These are phyloP conservation scores for Habroteleia sp. DNA, from an alignment of 2,888 invertebrate species.

Conservation along the genomic window DNA sequence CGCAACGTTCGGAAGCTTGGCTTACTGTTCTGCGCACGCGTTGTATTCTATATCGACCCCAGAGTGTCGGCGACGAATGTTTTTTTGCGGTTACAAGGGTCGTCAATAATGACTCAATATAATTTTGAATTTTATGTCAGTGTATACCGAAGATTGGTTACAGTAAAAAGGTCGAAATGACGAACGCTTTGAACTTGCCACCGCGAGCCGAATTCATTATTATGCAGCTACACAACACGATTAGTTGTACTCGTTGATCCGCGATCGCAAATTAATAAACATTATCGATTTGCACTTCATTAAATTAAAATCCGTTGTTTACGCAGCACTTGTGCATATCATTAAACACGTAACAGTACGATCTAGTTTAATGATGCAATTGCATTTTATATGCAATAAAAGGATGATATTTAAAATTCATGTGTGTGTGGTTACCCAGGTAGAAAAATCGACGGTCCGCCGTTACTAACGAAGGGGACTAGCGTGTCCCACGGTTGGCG, in stretches of 20 bases:
- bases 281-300: slow-evolving; percentile 1
- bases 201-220: no score
- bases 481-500: no score
- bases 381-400: slow-evolving; percentile 16
- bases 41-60: slow-evolving; percentile 58
- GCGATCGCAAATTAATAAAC: not conserved
- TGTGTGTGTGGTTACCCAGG: no score
- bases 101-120: slow-evolving; percentile 53
- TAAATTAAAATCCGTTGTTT: slow-evolving; percentile 5
- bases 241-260: slow-evolving; percentile 1
- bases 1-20: slow-evolving; percentile 11
- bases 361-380: slow-evolving; percentile 14
- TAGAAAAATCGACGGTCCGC: no score
- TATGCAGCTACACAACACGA: no score
- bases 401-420: slow-evolving; percentile 10
- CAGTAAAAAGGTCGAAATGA: no score
- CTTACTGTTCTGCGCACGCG: slow-evolving; percentile 38
- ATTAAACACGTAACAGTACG: slow-evolving; percentile 9
- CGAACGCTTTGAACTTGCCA: no score
- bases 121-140: slow-evolving; percentile 39
- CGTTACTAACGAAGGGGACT: no score
- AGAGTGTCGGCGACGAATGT: slow-evolving; percentile 52
- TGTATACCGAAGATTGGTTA: no score
- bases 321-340: not conserved
- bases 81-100: slow-evolving; percentile 53